phyloP scores from a whole-genome alignment of 2,797 vertebrate species.

The Onychomys arenicola region DNA sequence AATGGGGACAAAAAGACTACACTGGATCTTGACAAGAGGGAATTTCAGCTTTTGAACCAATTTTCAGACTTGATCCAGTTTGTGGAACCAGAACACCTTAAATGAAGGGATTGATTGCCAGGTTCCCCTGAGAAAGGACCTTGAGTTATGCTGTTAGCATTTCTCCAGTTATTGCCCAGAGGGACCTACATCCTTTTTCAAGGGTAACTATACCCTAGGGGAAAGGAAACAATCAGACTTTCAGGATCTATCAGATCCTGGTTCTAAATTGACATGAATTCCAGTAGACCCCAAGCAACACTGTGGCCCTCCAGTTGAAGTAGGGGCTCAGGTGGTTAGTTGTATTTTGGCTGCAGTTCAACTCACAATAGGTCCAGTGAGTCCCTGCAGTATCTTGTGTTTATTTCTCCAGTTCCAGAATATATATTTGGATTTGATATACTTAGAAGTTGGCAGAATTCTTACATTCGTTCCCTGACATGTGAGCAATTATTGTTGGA shows the following conservation, averaged over 20 bases:
- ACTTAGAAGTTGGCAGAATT: neutral
- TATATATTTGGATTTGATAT: neutral
- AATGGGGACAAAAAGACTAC: neutral
- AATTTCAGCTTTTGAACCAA: neutral
- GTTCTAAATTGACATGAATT: neutral
- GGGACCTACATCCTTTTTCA: neutral
- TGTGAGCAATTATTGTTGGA: neutral
- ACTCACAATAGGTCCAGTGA: neutral
- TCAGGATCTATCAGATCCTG: no score
- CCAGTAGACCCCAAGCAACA: no score
- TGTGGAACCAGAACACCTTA: neutral
- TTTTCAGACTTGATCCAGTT: neutral
- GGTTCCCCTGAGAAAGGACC: neutral
- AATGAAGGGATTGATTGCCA: neutral
- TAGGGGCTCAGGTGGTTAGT: neutral
- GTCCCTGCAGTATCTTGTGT: neutral
- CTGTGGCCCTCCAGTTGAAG: neutral
- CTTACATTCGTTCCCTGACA: neutral
- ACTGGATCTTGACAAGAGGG: neutral
- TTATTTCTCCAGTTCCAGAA: neutral
- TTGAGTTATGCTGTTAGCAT: neutral
- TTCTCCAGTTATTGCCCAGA: neutral
- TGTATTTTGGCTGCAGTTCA: neutral
- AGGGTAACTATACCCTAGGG: neutral
- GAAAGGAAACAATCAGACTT: neutral